phyloP scores from a whole-genome alignment of 2,113 vertebrate species.

The Nothobranchius kuhntae region DNA sequence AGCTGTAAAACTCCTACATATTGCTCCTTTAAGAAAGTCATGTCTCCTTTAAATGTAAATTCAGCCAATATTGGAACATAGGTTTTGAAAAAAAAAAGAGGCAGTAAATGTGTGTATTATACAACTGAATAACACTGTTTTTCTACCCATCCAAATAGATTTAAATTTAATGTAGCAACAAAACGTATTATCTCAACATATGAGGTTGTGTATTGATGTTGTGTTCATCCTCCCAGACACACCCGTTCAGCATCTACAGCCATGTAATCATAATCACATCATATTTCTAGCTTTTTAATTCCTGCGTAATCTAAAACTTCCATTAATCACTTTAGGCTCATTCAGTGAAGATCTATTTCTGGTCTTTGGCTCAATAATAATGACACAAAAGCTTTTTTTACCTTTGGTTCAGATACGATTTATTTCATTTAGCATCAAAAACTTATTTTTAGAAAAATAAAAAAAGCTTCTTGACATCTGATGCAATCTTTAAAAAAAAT shows the following conservation, averaged over 20 bases:
- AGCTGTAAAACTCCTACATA: no score
- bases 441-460: slow-evolving; percentile 3
- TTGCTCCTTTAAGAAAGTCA: no score
- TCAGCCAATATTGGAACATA: no score
- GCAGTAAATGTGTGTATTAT: neutral
- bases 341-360: neutral
- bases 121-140: neutral
- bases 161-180: neutral
- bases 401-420: slow-evolving; percentile 10
- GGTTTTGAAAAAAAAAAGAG: neutral
- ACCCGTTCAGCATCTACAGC: neutral
- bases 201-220: neutral
- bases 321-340: neutral
- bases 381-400: slow-evolving; percentile 11
- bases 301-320: neutral
- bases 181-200: neutral
- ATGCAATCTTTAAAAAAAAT: slow-evolving; percentile 19
- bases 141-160: neutral
- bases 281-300: neutral
- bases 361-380: neutral
- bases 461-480: slow-evolving; percentile 15
- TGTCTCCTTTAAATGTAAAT: no score
- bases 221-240: neutral
- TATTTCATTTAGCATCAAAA: slow-evolving; percentile 43
- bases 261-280: neutral